Evolutionary conservation across 2,888 invertebrate species (phyloP), one percentile per base, ranked within the genome.

Genomic region (Mythimna vitellina): DNA sequence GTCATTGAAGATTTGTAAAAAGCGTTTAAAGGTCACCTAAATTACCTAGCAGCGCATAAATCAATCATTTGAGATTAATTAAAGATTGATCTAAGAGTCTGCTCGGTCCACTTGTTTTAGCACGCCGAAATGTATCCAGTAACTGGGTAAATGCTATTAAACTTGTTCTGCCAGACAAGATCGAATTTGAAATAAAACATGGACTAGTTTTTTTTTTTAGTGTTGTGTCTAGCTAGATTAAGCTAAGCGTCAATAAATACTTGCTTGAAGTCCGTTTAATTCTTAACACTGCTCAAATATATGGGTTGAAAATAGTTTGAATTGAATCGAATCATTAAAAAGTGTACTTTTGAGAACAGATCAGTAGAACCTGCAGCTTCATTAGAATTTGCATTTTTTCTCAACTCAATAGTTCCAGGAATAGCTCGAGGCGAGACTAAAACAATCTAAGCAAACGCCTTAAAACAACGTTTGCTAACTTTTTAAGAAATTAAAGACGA

Each of bases 101-200:
- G n/a, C 12, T 67, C 0, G 17, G 51, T 29, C 14, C 10, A 76
- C 32, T 63, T 51, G 0, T 25, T 73, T 65, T 14, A 58, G n/a
- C 0, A n/a, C 17, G 29, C 3, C 29, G 10, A 62, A 35, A n/a
- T 35, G 29, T 69, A 32, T 57, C 32, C 17, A 57, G n/a, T 42
- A 38, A 51, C 14, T 51, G n/a, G n/a, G n/a, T n/a, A 51, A 62
- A 62, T 57, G 51, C 42, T 35, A 35, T 62, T 20, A 62, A 75
- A 62, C 49, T 67, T 75, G 61, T 14, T 63, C 35, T 6, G 29
- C 35, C n/a, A 70, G 53, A 58, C 12, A 1, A 22, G 35, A 53
- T 68, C 49, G 53, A 12, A 53, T 76, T 75, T 53, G 57, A 63
- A 68, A 60, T 65, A 74, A 49, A 49, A 74, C 14, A 38, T 46